Evolutionary conservation across 2,888 invertebrate species (phyloP).

Genomic region (Trimorus sp.): DNA sequence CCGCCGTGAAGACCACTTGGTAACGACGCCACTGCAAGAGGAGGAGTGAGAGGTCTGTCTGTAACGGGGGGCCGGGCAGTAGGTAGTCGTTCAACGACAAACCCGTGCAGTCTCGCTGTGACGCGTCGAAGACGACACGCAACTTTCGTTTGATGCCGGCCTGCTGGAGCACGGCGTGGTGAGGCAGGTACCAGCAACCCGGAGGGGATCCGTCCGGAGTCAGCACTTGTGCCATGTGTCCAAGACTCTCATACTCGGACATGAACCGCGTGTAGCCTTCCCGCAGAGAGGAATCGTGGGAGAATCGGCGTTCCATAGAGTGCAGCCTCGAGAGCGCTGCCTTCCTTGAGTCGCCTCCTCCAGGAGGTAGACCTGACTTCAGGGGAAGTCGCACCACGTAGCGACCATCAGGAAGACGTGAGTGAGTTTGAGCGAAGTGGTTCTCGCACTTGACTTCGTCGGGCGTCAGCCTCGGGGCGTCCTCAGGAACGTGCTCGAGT

Average conservation of each 20-base stretch:
- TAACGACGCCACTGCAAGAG: background rate
- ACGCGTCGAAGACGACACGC: constrained; percentile 5
- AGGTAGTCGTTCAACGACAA: background rate
- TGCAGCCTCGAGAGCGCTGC: background rate
- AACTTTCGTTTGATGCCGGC: background rate
- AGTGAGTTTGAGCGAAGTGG: background rate
- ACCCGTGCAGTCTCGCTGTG: background rate
- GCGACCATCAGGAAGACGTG: background rate
- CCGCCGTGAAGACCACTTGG: constrained; percentile 60
- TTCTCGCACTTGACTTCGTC: background rate
- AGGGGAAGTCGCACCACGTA: background rate
- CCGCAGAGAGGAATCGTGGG: background rate
- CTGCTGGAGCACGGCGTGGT: background rate
- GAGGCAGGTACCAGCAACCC: background rate
- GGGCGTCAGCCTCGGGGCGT: background rate
- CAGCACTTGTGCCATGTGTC: background rate
- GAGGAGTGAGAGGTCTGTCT: background rate
- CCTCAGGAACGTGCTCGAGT: background rate
- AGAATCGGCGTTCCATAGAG: background rate
- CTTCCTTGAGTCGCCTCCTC: background rate
- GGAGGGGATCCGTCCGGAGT: background rate
- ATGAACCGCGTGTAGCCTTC: background rate
- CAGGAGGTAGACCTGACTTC: background rate
- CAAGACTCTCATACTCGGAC: background rate
- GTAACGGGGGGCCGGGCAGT: background rate